Evolutionary conservation across 2,888 invertebrate genomes (phyloP).

Genomic region (Spisula solida): DNA sequence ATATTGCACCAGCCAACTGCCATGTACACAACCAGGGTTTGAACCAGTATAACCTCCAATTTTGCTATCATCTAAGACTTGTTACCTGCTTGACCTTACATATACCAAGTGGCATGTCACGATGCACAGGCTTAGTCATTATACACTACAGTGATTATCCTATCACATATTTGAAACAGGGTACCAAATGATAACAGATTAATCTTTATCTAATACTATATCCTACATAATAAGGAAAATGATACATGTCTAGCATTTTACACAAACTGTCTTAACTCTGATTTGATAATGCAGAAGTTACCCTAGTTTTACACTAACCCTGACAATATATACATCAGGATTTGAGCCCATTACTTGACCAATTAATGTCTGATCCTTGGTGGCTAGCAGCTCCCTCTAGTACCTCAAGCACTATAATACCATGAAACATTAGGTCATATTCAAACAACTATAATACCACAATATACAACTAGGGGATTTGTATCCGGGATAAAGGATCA

Average conservation of each 20-base stretch:
- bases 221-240: no score
- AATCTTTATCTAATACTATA: no score
- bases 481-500: constrained; percentile 62
- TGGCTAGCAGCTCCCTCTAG: not conserved
- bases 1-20: no score
- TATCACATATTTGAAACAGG: no score
- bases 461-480: constrained; percentile 65
- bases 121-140: no score
- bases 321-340: constrained; percentile 19
- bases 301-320: not conserved
- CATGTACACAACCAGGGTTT: no score
- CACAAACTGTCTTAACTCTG: not conserved
- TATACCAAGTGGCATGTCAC: no score
- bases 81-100: no score
- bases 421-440: not conserved
- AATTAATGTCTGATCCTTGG: not conserved
- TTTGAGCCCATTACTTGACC: constrained; percentile 46
- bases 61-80: no score
- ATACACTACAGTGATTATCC: no score
- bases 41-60: no score
- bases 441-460: constrained; percentile 53
- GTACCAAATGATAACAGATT: no score
- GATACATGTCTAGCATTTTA: not conserved
- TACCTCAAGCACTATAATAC: not conserved
- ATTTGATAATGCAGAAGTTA: not conserved